Evolutionary conservation across 2,888 invertebrate species (phyloP), one percentile per base, ranked within the genome.

Genomic region (Harmothoe impar): DNA sequence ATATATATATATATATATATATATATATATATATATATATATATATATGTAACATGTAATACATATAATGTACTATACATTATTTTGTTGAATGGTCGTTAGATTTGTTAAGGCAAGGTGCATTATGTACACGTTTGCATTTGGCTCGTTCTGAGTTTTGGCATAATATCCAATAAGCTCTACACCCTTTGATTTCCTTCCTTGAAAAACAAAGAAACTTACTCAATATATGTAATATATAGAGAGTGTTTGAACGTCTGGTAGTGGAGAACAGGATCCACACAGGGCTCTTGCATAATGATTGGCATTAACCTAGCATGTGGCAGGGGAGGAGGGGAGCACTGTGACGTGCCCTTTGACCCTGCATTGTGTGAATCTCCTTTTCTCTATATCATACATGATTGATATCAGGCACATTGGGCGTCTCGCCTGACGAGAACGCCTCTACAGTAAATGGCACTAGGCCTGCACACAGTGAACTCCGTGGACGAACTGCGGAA

Each of bases 71-170:
- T 43, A 7, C 43, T 43, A 62, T 62, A 62, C 62, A 62, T n/a
- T 62, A 62, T 62, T n/a, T n/a, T 7, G 62, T 62, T 62, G 15
- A 7, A 62, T 62, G 62, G n/a, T 62, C 62, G n/a, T 62, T 62
- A 15, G 62, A 62, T 62, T 31, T 77, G 77, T 77, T 81, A 81
- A 81, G 81, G 81, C 81, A 81, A 81, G 33, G 81, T 81, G 81
- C 81, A 81, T 7, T 81, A 81, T 81, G 33, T 81, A 81, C 81
- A 81, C 81, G 20, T 81, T 81, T 33, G 33, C 81, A 81, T 35
- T 81, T 35, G 81, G 35, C 35, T 15, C 17, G 3, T 77, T 81
- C 20, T 81, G 25, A 15, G 0, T 81, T 81, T 81, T 33, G 81
- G 81, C 81, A 81, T 33, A 35, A 23, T 35, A 81, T 81, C 17